phyloP scores from a whole-genome alignment of 2,113 vertebrate species.

The Lagopus leucura region DNA sequence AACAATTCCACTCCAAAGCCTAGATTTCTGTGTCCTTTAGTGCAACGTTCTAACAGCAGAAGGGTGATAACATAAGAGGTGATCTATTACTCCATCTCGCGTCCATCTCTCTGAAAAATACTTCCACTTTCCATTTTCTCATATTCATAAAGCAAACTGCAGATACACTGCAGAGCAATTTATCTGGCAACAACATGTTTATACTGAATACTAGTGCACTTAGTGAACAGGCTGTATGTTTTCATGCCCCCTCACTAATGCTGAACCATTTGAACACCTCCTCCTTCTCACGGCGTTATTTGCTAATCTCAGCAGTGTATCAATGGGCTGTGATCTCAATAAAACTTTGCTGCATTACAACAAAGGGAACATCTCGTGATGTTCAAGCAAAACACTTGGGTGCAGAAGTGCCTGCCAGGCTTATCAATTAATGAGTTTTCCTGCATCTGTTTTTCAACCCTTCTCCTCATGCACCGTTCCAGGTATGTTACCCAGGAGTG shows the following conservation, averaged over 20 bases:
- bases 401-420: background rate
- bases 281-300: background rate
- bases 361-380: background rate
- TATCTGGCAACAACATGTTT: background rate
- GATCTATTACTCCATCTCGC: background rate
- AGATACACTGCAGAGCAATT: background rate
- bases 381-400: background rate
- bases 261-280: background rate
- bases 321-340: background rate
- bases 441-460: background rate
- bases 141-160: background rate
- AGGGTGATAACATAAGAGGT: background rate
- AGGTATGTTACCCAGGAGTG: slow-evolving; percentile 39
- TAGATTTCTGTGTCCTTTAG: background rate
- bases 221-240: background rate
- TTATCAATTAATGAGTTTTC: slow-evolving; percentile 13
- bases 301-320: background rate
- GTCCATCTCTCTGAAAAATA: background rate
- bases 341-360: background rate
- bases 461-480: background rate
- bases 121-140: background rate
- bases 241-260: background rate
- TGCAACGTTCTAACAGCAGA: background rate
- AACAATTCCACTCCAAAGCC: background rate
- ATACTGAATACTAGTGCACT: rapidly evolving